Evolutionary conservation across 2,797 vertebrate species (phyloP).

Genomic region (Pseudocheirus occidentalis): DNA sequence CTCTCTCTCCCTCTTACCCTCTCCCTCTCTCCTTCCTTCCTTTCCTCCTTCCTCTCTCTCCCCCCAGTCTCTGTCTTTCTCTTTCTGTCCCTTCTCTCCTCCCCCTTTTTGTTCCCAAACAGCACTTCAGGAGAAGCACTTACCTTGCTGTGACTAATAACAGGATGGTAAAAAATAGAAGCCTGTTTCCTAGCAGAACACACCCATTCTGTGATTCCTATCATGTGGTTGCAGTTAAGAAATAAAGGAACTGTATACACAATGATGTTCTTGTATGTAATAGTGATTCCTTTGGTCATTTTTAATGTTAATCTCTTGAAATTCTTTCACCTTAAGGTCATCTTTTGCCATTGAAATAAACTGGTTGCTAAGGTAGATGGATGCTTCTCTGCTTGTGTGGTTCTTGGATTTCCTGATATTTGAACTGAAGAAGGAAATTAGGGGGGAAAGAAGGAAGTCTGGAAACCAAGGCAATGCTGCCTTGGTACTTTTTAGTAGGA

Average conservation of each 20-base stretch:
- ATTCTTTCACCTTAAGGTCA: not conserved
- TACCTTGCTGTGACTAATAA: not conserved
- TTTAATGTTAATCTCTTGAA: not conserved
- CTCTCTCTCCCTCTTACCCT: not conserved
- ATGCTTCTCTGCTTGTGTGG: not conserved
- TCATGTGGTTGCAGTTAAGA: not conserved
- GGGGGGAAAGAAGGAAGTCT: not conserved
- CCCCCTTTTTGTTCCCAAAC: not conserved
- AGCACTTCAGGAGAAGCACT: not conserved
- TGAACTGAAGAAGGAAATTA: not conserved
- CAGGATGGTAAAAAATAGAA: slow-evolving; percentile 21
- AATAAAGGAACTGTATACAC: not conserved
- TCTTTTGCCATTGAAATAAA: not conserved
- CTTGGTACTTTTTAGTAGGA: not conserved
- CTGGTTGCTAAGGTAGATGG: not conserved
- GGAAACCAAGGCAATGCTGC: not conserved
- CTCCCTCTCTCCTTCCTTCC: not conserved
- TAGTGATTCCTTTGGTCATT: not conserved
- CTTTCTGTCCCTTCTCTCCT: not conserved
- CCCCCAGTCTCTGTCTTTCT: not conserved
- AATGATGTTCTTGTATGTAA: not conserved
- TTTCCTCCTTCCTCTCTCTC: no score
- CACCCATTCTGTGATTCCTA: not conserved
- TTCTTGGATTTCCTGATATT: not conserved
- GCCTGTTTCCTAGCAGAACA: not conserved